phyloP scores from a whole-genome alignment of 2,888 invertebrate species.

The Meliscaeva auricollis region DNA sequence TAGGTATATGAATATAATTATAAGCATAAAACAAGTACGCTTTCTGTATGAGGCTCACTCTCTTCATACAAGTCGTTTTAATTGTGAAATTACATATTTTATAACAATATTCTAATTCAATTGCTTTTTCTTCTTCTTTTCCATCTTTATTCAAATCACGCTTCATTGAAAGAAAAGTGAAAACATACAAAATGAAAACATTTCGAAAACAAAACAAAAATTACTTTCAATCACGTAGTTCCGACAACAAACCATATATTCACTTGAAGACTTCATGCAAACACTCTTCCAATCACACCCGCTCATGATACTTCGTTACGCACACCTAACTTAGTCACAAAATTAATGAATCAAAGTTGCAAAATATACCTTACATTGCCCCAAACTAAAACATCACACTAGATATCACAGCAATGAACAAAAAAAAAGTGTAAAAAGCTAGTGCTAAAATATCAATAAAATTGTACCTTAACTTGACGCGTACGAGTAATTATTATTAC shows the following conservation, averaged over 20 bases:
- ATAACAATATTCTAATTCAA: conserved; percentile 2
- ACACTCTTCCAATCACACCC: conserved; percentile 34
- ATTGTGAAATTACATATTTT: not conserved
- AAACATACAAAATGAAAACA: conserved; percentile 42
- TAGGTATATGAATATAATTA: too few relatives aligned
- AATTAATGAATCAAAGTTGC: conserved; percentile 32
- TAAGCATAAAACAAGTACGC: too few relatives aligned
- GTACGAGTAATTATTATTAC: conserved; percentile 10
- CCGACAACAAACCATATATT: conserved; percentile 15
- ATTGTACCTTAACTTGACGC: not conserved
- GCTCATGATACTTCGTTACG: conserved; percentile 10
- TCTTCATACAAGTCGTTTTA: not conserved
- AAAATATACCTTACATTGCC: not conserved
- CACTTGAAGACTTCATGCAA: not conserved
- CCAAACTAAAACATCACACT: not conserved
- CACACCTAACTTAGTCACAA: conserved; percentile 17
- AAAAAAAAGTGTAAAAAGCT: conserved; percentile 1
- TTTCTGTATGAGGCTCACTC: too few relatives aligned
- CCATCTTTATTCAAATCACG: conserved; percentile 31
- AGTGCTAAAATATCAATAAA: conserved; percentile 32
- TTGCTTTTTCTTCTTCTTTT: not conserved
- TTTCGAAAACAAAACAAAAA: conserved; percentile 16
- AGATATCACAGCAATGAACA: not conserved
- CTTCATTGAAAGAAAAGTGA: conserved; percentile 53
- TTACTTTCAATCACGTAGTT: conserved; percentile 67